phyloP scores from a whole-genome alignment of 2,797 vertebrate genomes.

The Xiphophorus birchmanni region DNA sequence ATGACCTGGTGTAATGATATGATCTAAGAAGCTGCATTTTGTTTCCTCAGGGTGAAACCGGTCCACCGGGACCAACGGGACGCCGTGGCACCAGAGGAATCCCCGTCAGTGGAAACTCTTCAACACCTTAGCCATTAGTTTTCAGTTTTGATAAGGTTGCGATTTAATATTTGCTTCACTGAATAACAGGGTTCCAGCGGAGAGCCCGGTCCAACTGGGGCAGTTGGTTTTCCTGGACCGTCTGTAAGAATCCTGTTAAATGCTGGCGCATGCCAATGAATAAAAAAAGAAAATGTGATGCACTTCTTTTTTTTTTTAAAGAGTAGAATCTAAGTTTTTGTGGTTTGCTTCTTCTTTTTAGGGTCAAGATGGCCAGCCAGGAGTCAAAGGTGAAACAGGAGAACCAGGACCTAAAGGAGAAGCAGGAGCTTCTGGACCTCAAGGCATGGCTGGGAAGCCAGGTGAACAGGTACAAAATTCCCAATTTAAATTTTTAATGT shows the following conservation, averaged over 20 bases:
- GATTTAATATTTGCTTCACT: slow-evolving; percentile 19
- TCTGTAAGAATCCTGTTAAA: slow-evolving; percentile 79
- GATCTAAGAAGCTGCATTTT: background rate
- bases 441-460: slow-evolving; percentile 89
- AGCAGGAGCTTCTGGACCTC: slow-evolving; percentile 89
- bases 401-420: slow-evolving; percentile 92
- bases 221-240: slow-evolving; percentile 92
- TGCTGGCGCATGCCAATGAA: background rate
- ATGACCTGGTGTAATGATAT: background rate
- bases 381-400: slow-evolving; percentile 92
- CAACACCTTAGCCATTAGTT: background rate
- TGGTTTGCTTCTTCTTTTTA: slow-evolving; percentile 45
- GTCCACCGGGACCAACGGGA: slow-evolving; percentile 89
- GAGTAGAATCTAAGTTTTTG: background rate
- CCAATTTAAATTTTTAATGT: background rate
- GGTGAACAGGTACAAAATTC: slow-evolving; percentile 83
- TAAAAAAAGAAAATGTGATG: background rate
- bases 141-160: background rate
- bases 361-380: slow-evolving; percentile 94
- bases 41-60: slow-evolving; percentile 89
- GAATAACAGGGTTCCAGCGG: slow-evolving; percentile 89
- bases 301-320: background rate
- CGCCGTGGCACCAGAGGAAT: slow-evolving; percentile 91
- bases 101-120: slow-evolving; percentile 83
- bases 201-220: slow-evolving; percentile 89